These are phyloP conservation scores for Danaus melanippus DNA, from an alignment of 1,140 invertebrate species.

Conservation along the genomic window DNA sequence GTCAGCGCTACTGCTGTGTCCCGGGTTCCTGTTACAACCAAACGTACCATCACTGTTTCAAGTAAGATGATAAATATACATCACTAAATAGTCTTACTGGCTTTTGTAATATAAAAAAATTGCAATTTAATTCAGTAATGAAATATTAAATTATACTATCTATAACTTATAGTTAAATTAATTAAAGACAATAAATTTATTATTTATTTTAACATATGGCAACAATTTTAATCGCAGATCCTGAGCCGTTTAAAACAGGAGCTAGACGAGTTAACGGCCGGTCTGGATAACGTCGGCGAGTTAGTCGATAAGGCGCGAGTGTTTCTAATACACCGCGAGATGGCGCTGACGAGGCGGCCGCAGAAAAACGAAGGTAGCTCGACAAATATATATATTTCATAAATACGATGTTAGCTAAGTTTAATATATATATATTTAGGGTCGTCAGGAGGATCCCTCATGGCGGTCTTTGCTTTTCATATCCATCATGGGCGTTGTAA, in stretches of 20 bases:
- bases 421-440: too few relatives aligned
- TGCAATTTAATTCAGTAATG: too few relatives aligned
- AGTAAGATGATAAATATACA: too few relatives aligned
- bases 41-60: conserved; percentile 92
- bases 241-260: conserved; percentile 88
- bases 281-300: conserved; percentile 78
- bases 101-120: not conserved
- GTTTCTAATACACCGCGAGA: conserved; percentile 84
- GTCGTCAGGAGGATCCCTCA: too few relatives aligned
- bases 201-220: not conserved
- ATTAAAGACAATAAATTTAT: too few relatives aligned
- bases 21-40: conserved; percentile 89
- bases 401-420: too few relatives aligned
- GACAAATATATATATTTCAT: too few relatives aligned
- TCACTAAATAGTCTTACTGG: too few relatives aligned
- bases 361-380: conserved; percentile 70
- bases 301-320: conserved; percentile 82
- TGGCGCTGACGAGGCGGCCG: conserved; percentile 79
- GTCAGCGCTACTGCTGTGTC: conserved; percentile 89
- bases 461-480: too few relatives aligned
- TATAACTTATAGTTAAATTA: too few relatives aligned
- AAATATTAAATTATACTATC: too few relatives aligned
- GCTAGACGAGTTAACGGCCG: conserved; percentile 83
- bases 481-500: too few relatives aligned
- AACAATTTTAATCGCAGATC: conserved; percentile 72